Base-by-base conservation (phyloP, 2,113 vertebrate species). In the Redunca redunca region DNA sequence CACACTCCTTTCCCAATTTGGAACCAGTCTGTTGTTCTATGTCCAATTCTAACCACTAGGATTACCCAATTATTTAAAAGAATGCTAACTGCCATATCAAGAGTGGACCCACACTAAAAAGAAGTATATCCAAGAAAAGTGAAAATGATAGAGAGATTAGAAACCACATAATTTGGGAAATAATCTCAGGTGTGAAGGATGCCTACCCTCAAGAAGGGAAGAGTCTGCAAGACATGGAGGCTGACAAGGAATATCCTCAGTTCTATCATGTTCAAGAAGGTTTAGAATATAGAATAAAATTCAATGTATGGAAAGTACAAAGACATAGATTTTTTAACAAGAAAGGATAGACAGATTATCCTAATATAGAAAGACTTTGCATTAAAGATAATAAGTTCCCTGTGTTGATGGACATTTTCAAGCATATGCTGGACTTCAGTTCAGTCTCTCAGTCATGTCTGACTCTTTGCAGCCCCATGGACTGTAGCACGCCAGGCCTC, bases 251-350 rank as follows among this genome's bases (percentile, higher is more conserved):
- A 50, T 48, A 23, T 92, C 33, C 86, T 94, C 15, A 92, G 46
- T 15, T 53, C 53, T 81, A 13, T 58, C 26, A 21, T 92, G 19
- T 58, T 52, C 25, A 28, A 50, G 23, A 30, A 62, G 36, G 11
- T 78, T 91, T 55, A 85, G 80, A 64, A 93, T 85, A 95, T 0
- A 92, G n/a, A 55, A 90, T 48, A 85, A 92, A 97, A 57, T 43
- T 14, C 46, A 48, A 26, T 84, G 10, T 46, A 50, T 43, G 10
- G 15, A 89, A 95, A 80, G 43, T 52, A 90, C 7, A 82, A 60
- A 90, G 6, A 71, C 10, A 58, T 8, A 43, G 1, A 50, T 30
- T 52, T 92, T 74, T 36, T 81, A 62, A 84, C 8, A 84, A 36
- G 57, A n/a, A 71, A 30, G 26, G 10, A 67, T 64, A 91, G 36